phyloP scores from a whole-genome alignment of 64 coral and sea anemone species.

The Stylophora pistillata region DNA sequence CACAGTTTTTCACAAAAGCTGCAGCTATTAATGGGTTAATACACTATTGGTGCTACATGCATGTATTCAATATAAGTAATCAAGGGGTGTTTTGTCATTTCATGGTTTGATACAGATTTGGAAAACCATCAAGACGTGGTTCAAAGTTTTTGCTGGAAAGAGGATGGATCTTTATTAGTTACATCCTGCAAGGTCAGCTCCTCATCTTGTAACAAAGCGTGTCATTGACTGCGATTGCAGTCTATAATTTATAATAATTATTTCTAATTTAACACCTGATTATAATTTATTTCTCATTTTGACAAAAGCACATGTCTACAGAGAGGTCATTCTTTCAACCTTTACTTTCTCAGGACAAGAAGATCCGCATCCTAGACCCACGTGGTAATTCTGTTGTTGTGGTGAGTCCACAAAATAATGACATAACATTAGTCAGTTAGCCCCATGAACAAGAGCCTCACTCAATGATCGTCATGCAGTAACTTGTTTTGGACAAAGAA shows the following conservation, averaged over 20 bases:
- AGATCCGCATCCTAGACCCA: conserved; percentile 83
- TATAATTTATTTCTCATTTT: neutral
- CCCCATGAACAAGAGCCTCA: too few species aligned
- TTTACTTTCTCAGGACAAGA: conserved; percentile 74
- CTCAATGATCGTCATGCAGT: too few species aligned
- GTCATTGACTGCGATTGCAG: too few species aligned
- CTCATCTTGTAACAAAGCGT: too few species aligned
- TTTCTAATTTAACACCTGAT: neutral
- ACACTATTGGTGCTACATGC: too few species aligned
- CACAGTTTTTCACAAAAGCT: too few species aligned
- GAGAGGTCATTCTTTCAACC: neutral
- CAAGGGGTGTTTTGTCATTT: neutral
- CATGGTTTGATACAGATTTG: neutral
- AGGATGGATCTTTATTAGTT: conserved; percentile 75
- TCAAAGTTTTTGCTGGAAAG: conserved; percentile 92
- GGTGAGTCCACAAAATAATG: conserved; percentile 42
- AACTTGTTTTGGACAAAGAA: too few species aligned
- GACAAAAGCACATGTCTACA: neutral
- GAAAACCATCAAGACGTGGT: conserved; percentile 50
- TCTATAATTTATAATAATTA: too few species aligned
- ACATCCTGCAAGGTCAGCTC: conserved; percentile 75
- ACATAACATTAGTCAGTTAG: too few species aligned
- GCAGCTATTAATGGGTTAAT: too few species aligned
- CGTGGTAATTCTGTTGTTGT: conserved; percentile 51
- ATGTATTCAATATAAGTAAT: neutral